Evolutionary conservation across 2,113 vertebrate species (phyloP), one percentile per base, ranked within the genome.

Genomic region (Coptodon rendalli): DNA sequence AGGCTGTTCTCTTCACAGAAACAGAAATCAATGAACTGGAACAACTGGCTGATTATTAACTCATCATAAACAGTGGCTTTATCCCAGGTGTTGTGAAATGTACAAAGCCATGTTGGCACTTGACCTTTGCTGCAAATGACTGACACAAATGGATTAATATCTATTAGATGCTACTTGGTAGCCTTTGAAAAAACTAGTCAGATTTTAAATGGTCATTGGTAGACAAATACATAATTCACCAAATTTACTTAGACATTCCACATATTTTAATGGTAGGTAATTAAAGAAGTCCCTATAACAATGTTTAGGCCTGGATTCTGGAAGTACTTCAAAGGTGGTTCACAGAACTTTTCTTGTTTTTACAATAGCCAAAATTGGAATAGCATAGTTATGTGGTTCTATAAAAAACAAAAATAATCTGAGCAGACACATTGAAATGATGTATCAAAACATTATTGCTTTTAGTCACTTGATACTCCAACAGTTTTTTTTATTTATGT

Each of bases 41-140:
- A 86, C 79, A 90, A 16, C 48, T 63, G 68, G 85, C 89, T 83
- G 91, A 96, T 96, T 50, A 96, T 97, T 97, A 96, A 96, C 94
- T 50, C 34, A 89, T 84, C 84, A 91, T 94, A 96, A 97, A 96
- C 92, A 96, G 91, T 89, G 91, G 96, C 95, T 96, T 96, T 95
- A 95, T 89, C 89, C 91, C 27, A 31, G 84, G 13, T 54, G 88
- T 96, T 92, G 92, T 95, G 93, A 96, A 95, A 95, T 78, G 31
- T 11, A 34, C 34, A 84, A 68, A 68, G 87, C 52, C 84, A 84
- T 90, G 95, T 90, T 93, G 89, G 90, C 87, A 83, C 79, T 93
- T 92, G 88, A 80, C 88, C 90, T 95, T 95, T 95, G 91, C 83
- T 86, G 84, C 83, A 10, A 52, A 19, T 56, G 85, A 57, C 86